Conservation (phyloP, 2,888 invertebrate genomes). For the Melanargia galathea region DNA sequence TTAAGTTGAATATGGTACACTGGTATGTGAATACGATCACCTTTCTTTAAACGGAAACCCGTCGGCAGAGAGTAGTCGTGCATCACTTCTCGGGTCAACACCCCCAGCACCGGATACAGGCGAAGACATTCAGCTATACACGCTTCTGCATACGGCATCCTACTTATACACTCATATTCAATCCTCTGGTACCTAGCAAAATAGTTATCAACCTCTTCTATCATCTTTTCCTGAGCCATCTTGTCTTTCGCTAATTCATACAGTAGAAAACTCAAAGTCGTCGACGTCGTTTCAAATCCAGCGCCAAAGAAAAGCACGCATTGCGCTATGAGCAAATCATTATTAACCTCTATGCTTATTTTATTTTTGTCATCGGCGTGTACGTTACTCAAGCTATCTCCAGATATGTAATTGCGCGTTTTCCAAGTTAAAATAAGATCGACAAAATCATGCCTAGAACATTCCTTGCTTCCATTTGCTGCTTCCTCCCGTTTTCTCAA, state of each 20-base stretch:
- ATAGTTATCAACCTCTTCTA: slow-evolving; percentile 2
- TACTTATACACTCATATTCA: background rate
- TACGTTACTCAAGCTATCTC: background rate
- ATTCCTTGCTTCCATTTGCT: background rate
- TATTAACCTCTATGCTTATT: background rate
- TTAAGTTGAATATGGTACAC: background rate
- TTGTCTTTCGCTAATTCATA: slow-evolving; percentile 8
- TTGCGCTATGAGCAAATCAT: background rate
- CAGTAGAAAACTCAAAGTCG: background rate
- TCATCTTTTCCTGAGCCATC: background rate
- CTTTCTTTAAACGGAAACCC: background rate
- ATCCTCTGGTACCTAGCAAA: background rate
- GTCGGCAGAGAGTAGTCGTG: slow-evolving; percentile 8
- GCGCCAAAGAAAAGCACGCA: background rate
- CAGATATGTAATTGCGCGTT: background rate
- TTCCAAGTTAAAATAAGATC: slow-evolving; percentile 9
- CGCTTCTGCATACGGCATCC: background rate
- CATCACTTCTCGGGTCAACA: slow-evolving; percentile 5
- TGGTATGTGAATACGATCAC: background rate
- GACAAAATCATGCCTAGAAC: too few species aligned
- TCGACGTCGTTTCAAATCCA: background rate
- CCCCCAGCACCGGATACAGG: background rate
- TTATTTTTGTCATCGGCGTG: background rate
- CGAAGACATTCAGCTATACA: slow-evolving; percentile 8
- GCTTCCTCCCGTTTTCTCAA: background rate